A percentile compares a stretch with the other conserved stretches of the same genome.
phyloP scores from a whole-genome alignment of 2,113 vertebrate species.

The Cercopithecus mona region DNA sequence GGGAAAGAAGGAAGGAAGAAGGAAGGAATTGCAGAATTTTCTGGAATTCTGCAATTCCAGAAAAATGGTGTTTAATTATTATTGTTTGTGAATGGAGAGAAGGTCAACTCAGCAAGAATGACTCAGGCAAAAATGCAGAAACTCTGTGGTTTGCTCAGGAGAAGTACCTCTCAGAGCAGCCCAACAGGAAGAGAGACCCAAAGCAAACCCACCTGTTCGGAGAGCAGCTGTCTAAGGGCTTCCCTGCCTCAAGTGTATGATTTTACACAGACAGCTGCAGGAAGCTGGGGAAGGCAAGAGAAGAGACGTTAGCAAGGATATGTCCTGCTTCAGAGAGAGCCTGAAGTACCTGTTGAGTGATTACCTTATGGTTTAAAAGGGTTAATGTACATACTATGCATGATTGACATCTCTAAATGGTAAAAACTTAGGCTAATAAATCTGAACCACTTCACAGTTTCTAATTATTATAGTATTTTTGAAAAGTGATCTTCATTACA shows the following conservation, averaged over 20 bases:
- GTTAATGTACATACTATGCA: background rate
- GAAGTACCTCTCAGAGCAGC: background rate
- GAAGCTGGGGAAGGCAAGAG: background rate
- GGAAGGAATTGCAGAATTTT: no score
- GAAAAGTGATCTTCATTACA: background rate
- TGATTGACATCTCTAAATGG: background rate
- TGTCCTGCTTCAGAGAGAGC: background rate
- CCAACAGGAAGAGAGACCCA: background rate
- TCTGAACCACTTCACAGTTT: background rate
- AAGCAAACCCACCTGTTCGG: background rate
- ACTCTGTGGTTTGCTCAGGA: background rate
- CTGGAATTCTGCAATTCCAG: background rate
- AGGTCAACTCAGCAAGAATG: background rate
- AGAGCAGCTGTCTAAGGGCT: background rate
- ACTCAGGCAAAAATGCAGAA: background rate
- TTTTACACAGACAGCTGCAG: background rate
- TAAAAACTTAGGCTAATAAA: background rate
- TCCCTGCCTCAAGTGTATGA: background rate
- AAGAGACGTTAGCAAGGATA: background rate
- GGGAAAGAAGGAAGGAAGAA: background rate
- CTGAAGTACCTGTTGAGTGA: background rate
- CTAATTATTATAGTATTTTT: background rate
- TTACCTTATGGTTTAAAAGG: background rate
- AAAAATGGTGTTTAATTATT: background rate
- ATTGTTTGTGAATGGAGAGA: background rate